phyloP scores from a whole-genome alignment of 2,888 invertebrate genomes.

The Maniola hyperantus region DNA sequence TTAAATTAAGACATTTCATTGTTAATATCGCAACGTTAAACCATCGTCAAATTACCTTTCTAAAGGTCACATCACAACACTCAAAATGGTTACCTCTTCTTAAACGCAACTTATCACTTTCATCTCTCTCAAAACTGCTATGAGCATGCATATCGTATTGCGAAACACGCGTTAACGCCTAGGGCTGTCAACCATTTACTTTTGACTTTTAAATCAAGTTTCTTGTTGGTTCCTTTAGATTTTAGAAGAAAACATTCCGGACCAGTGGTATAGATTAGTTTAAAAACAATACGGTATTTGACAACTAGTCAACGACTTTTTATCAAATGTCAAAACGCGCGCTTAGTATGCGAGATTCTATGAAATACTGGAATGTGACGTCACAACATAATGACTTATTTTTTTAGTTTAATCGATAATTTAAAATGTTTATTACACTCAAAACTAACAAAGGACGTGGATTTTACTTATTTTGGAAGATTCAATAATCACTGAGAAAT shows the following conservation, averaged over 20 bases:
- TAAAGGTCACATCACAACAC: conserved; percentile 34
- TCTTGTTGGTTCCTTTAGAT: not conserved
- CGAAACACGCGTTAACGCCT: conserved; percentile 47
- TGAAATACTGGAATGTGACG: too few relatives aligned
- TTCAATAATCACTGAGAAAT: too few relatives aligned
- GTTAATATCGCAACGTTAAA: too few relatives aligned
- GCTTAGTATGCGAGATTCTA: too few relatives aligned
- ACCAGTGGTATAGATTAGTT: not conserved
- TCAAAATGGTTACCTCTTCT: conserved; percentile 27
- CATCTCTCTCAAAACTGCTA: conserved; percentile 46
- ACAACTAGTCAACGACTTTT: too few relatives aligned
- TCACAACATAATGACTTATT: too few relatives aligned
- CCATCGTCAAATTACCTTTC: conserved; percentile 25
- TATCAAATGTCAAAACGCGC: too few relatives aligned
- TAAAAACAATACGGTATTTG: too few relatives aligned
- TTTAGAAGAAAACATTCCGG: not conserved
- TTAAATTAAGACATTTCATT: not conserved
- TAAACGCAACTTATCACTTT: conserved; percentile 54
- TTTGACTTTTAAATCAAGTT: not conserved
- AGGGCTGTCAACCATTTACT: conserved; percentile 6
- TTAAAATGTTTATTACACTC: too few relatives aligned
- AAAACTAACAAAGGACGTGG: too few relatives aligned
- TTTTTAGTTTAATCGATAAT: too few relatives aligned
- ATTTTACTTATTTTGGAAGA: too few relatives aligned
- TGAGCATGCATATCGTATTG: conserved; percentile 42